Percentiles rank a stretch among this genome's conserved stretches.
These are phyloP conservation scores for Ammodytes dubius DNA, from an alignment of 2,113 vertebrate species.

Conservation along the genomic window DNA sequence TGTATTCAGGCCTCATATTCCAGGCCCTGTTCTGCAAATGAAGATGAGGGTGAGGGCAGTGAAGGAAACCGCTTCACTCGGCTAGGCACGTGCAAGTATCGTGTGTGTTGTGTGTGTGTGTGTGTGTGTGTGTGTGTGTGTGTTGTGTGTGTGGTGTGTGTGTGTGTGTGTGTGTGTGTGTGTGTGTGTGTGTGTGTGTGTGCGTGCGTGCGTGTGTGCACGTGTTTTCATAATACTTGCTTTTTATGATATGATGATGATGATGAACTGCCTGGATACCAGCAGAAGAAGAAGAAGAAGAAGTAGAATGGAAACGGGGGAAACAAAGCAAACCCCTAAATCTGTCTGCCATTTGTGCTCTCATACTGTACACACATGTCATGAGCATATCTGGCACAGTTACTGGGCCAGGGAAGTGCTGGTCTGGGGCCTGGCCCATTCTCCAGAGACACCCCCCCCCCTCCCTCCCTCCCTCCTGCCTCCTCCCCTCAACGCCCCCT, in stretches of 20 bases:
- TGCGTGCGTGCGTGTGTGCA: not conserved
- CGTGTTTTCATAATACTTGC: conserved; percentile 54
- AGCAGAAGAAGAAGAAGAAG: conserved; percentile 46
- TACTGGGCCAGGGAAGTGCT: conserved; percentile 80
- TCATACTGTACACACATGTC: conserved; percentile 84
- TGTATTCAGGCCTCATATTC: conserved; percentile 74
- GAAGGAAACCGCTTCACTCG: conserved; percentile 36
- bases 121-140: conserved; percentile 4
- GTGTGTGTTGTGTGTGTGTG: not conserved
- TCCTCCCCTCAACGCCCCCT: conserved; percentile 54
- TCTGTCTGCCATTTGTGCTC: conserved; percentile 82
- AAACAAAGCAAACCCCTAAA: conserved; percentile 81
- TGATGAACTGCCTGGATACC: conserved; percentile 68
- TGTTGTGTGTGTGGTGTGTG: not conserved
- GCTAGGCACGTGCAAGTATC: conserved; percentile 14
- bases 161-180: conserved; percentile 4
- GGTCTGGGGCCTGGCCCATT: conserved; percentile 81
- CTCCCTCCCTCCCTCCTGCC: conserved; percentile 46
- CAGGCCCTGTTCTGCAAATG: conserved; percentile 68
- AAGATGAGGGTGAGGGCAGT: conserved; percentile 63
- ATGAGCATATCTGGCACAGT: conserved; percentile 80
- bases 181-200: not conserved
- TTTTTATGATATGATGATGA: conserved; percentile 67
- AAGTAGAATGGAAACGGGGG: conserved; percentile 57
- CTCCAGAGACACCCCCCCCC: conserved; percentile 72